A percentile compares a stretch with the other conserved stretches of the same genome.
phyloP scores from a whole-genome alignment of 2,797 vertebrate genomes.

The Lepilemur septentrionalis region DNA sequence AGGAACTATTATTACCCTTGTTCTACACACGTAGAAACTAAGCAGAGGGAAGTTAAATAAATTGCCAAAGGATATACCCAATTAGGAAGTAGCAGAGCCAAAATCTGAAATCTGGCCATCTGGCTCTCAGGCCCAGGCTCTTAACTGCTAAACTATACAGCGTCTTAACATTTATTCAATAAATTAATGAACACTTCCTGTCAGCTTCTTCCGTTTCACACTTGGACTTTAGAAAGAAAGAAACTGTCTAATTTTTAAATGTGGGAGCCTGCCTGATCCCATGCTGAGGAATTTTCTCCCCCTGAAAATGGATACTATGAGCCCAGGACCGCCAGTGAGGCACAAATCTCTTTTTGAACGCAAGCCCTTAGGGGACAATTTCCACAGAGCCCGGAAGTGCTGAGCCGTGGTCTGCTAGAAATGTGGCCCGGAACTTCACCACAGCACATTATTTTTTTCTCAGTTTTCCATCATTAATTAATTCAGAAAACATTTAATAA shows the following conservation, averaged over 20 bases:
- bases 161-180: slow-evolving; percentile 29
- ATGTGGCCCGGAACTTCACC: not conserved
- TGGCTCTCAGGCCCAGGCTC: not conserved
- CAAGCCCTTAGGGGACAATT: not conserved
- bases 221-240: not conserved
- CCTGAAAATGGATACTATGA: not conserved
- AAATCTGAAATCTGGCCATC: slow-evolving; percentile 28
- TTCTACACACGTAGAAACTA: slow-evolving; percentile 39
- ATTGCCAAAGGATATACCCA: slow-evolving; percentile 25
- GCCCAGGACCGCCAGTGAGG: not conserved
- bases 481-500: slow-evolving; percentile 26
- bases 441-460: not conserved
- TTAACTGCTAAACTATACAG: slow-evolving; percentile 2
- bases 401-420: not conserved
- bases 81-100: not conserved
- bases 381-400: not conserved
- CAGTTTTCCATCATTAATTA: not conserved
- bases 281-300: not conserved
- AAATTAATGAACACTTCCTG: slow-evolving; percentile 25
- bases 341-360: not conserved
- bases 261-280: not conserved
- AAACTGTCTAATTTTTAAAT: not conserved
- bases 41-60: not conserved
- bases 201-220: not conserved
- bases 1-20: not conserved